A percentile compares a stretch with the other conserved stretches of the same genome.
Evolutionary conservation across 92 coral and sea anemone genomes (phyloP).

Genomic region (Actinernus sp.): DNA sequence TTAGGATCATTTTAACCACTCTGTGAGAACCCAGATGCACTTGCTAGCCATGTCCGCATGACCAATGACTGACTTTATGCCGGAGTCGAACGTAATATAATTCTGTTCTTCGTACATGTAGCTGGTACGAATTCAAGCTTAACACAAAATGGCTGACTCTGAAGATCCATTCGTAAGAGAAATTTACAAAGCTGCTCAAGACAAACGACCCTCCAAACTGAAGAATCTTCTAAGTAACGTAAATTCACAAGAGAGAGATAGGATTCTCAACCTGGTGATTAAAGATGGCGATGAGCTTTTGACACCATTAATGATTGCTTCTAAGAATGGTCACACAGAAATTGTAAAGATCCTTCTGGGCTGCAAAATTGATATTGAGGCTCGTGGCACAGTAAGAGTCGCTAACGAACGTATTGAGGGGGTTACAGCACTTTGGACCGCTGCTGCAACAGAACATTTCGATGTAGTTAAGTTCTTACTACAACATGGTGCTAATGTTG

Average conservation of each 20-base stretch:
- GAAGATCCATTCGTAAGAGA: no score
- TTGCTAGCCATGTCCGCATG: no score
- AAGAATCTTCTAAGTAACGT: constrained; percentile 56
- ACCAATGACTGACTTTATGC: no score
- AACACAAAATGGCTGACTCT: no score
- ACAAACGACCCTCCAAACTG: constrained; percentile 45
- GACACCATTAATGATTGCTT: constrained; percentile 74
- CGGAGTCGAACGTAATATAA: no score
- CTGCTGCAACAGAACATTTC: constrained; percentile 78
- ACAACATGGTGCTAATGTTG: constrained; percentile 72
- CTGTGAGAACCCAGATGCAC: no score
- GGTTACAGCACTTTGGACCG: constrained; percentile 81
- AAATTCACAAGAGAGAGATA: constrained; percentile 36
- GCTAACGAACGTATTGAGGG: constrained; percentile 82
- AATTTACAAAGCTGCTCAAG: constrained; percentile 65
- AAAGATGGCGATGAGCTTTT: constrained; percentile 70
- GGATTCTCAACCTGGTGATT: constrained; percentile 41
- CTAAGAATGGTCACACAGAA: constrained; percentile 76
- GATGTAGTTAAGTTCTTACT: constrained; percentile 71
- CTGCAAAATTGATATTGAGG: constrained; percentile 75
- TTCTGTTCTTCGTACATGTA: no score
- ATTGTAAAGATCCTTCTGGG: constrained; percentile 74
- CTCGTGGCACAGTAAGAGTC: constrained; percentile 78
- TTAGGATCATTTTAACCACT: no score
- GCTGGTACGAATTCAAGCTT: no score